Base-by-base conservation (phyloP, 2,888 invertebrate species). In the Aplocera efformata region DNA sequence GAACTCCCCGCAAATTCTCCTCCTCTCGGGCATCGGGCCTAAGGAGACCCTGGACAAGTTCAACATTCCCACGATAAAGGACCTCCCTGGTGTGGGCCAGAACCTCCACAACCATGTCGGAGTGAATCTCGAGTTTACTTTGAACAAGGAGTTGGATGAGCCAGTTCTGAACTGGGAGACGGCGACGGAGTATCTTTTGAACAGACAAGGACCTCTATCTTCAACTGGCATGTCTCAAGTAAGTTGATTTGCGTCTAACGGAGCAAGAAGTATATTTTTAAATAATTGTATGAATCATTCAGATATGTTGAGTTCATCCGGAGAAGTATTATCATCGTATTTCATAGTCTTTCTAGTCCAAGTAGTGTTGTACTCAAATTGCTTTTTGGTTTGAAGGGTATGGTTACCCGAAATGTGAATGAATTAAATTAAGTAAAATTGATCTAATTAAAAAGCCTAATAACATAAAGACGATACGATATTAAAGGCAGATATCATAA, bases 91-190 rank as follows among this genome's bases (percentile, higher is more conserved):
- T 0, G 93, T 93, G 0, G 93, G 93, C 0, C 89, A 90, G 59
- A 93, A 93, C 60, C 72, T 93, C 0, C 92, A 92, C 42, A 93
- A 93, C 63, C 93, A 93, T 56, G 91, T 93, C 0, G 91, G 92
- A 0, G 90, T 91, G 21, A 81, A 79, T 4, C 50, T 93, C 6
- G 81, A 86, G n/a, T 93, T 90, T 60, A 79, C 80, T 0, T 70
- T 92, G 56, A 79, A 67, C 3, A 84, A 89, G 37, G 80, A 88
- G 26, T 82, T 88, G 0, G 88, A 90, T 27, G 67, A 78, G 0
- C 89, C 89, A 1, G 90, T 91, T 28, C 61, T 93, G 33, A 89
- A 89, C 50, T 93, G 92, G 92, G 89, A 90, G 0, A 76, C 89
- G 0, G 91, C 90, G 6, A 71, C 90, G 55, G 90, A 92, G 34